Evolutionary conservation across 2,797 vertebrate species (phyloP), one percentile per base, ranked within the genome.

Genomic region (Harpagifer antarcticus): DNA sequence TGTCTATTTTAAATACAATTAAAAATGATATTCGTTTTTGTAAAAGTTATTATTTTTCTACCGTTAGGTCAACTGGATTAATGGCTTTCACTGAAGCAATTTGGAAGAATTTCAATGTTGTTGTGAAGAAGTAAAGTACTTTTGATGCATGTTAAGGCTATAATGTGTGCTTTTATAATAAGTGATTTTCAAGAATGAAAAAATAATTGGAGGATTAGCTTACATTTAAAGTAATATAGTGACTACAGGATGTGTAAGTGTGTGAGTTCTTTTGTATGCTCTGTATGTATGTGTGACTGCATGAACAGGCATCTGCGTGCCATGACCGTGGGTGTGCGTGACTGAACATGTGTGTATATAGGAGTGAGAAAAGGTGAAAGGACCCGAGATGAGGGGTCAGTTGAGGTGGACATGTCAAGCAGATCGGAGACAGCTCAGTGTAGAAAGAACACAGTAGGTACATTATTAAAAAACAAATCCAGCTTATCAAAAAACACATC

Each of bases 281-380:
- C 44, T 78, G 75, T 59, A 65, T 76, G 68, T 73, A 77, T 72
- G 50, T 49, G 66, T 60, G 72, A 54, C 43, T 49, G 67, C 70
- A 57, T 78, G 76, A 72, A 74, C 60, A 82, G 72, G 71, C 15
- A 62, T 71, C 50, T 84, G 69, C 9, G 27, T 82, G 57, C 59
- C 68, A 79, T 88, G 87, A 71, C 54, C 53, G 71, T 72, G 72
- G 75, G 65, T 72, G 74, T 74, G 82, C 83, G 76, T 88, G 84
- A 79, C 74, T 76, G 88, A 79, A 79, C 83, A 73, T 82, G 79
- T 76, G 77, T 87, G 80, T 72, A 53, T 52, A 65, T 47, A 54
- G 79, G 73, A 68, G 66, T 63, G 63, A 76, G 78, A 82, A 81
- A 78, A 76, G 72, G 79, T 82, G 72, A 78, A 74, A 73, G 79